Evolutionary conservation across 2,888 invertebrate genomes (phyloP), one percentile per base, ranked within the genome.

Genomic region (Linyphia triangularis): DNA sequence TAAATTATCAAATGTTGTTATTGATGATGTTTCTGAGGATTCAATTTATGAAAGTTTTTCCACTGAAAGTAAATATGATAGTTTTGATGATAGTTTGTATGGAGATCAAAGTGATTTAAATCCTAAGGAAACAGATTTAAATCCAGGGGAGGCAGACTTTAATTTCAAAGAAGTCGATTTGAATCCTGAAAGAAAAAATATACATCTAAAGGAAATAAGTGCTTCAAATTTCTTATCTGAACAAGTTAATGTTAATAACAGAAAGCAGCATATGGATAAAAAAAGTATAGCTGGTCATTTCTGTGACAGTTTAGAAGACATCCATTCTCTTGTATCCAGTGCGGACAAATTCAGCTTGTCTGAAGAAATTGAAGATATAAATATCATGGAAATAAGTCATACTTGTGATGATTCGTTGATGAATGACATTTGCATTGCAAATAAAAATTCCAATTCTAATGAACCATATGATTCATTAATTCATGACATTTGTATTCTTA

Each of bases 261-360:
- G 81, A 22, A 70, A 43, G 6, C 16, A 26, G 19, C 65, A 19
- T 2, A 16, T 16, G 1, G 43, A 61, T n/a, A 88, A 67, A 19
- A 37, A 67, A 51, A n/a, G n/a, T 51, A 5, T 51, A 16, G 51
- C 51, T 51, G 16, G 13, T 16, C 51, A 51, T 16, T 51, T 51
- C 16, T 88, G 81, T 69, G 86, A 88, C 30, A 88, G 86, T 30
- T 69, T 88, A 13, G 86, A 88, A 61, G 86, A 88, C 19, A 67
- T 88, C n/a, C 73, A 73, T 37, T 88, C 86, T 30, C 75, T 88
- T 59, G 75, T 65, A n/a, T 88, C 86, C 57, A 88, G 81, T 61
- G 40, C 59, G 2, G 86, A 88, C 10, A 81, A 82, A 28, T 57
- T 73, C n/a, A 88, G 86, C 33, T 61, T 67, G 37, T 88, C 86